phyloP scores from a whole-genome alignment of 2,888 invertebrate genomes.

The Beris morrisii region DNA sequence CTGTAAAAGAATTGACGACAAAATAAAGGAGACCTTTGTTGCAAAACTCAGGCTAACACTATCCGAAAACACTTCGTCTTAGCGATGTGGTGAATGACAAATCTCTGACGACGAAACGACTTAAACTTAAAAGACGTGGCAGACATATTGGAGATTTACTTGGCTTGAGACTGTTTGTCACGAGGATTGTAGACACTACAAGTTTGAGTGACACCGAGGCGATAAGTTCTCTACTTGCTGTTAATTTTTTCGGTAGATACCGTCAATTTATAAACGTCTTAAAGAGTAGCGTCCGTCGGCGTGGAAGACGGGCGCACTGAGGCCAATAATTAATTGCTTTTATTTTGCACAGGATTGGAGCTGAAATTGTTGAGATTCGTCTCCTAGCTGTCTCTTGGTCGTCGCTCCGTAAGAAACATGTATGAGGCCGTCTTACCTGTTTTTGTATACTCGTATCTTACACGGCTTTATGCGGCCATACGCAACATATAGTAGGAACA shows the following conservation, averaged over 20 bases:
- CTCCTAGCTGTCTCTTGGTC: slow-evolving; percentile 25
- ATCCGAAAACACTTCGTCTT: too few species aligned
- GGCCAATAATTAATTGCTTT: slow-evolving; percentile 20
- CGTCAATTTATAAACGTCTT: slow-evolving; percentile 8
- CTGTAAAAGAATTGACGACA: background rate
- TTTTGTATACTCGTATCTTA: too few species aligned
- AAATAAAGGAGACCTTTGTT: background rate
- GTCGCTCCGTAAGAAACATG: too few species aligned
- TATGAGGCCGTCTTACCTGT: too few species aligned
- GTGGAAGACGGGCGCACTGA: slow-evolving; percentile 7
- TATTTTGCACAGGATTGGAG: background rate
- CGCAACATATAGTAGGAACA: too few species aligned
- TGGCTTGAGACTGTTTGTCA: background rate
- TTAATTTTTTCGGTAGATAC: slow-evolving; percentile 21
- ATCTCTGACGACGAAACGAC: slow-evolving; percentile 5
- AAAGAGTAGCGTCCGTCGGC: slow-evolving; percentile 6
- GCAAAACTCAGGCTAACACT: background rate
- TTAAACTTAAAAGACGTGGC: slow-evolving; percentile 12
- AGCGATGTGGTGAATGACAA: background rate
- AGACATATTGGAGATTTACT: slow-evolving; percentile 7
- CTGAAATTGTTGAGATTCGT: slow-evolving; percentile 14
- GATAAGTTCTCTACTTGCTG: slow-evolving; percentile 10
- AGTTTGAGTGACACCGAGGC: slow-evolving; percentile 9
- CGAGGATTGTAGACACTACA: slow-evolving; percentile 12
- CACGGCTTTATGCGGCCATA: too few species aligned